Evolutionary conservation across 2,113 vertebrate genomes (phyloP).

Genomic region (Phrynosoma platyrhinos): DNA sequence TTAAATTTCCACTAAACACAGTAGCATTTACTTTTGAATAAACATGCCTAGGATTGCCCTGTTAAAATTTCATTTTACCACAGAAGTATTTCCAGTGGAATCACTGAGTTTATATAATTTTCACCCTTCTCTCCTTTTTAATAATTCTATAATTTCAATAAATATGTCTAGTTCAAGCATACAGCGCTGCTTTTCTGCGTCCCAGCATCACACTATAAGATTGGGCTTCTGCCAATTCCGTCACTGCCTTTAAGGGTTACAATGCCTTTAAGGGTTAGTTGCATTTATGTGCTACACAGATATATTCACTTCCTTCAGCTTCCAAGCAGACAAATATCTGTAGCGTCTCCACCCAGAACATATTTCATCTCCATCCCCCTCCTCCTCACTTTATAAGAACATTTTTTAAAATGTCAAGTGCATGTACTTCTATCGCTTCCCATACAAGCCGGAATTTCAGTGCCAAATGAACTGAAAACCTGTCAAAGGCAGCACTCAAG

Average conservation of each 20-base stretch:
- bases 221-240: background rate
- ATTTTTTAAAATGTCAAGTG: constrained; percentile 23
- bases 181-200: background rate
- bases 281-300: background rate
- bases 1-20: background rate
- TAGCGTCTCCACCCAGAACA: background rate
- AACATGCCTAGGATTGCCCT: background rate
- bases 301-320: background rate
- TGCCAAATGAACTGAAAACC: background rate
- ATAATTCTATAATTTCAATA: background rate
- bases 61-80: background rate
- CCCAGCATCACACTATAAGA: background rate
- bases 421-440: background rate
- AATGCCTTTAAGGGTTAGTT: background rate
- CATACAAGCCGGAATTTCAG: background rate
- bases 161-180: background rate
- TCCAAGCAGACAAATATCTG: background rate
- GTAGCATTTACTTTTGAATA: background rate
- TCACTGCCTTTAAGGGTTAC: background rate
- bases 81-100: background rate
- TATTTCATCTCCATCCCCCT: background rate
- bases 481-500: background rate
- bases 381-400: constrained; percentile 29
- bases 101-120: background rate
- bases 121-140: background rate